Conservation (phyloP, 2,888 invertebrate species). For the Euzetes globulus region DNA sequence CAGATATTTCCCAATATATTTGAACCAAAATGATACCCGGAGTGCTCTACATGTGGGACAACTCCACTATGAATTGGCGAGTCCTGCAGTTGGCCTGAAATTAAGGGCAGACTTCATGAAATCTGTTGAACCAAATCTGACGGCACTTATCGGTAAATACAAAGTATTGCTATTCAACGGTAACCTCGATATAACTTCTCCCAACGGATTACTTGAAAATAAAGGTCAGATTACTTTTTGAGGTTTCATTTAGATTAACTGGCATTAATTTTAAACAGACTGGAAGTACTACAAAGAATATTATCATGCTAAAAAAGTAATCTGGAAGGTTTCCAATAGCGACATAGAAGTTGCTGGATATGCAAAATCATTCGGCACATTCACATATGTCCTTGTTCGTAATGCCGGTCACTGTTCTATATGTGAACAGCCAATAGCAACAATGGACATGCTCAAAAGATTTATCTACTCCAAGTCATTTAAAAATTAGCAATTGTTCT, state of each 20-base stretch:
- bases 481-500: background rate
- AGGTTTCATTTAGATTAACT: too few relatives aligned
- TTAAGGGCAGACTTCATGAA: background rate
- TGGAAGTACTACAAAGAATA: background rate
- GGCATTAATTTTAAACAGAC: background rate
- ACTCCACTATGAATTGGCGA: background rate
- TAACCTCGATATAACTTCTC: background rate
- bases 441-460: background rate
- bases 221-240: background rate
- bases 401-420: conserved; percentile 1
- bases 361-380: background rate
- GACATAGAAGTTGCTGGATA: background rate
- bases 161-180: background rate
- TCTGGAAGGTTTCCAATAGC: background rate
- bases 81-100: background rate
- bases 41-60: background rate
- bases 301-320: background rate
- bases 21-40: background rate
- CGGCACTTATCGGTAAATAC: background rate
- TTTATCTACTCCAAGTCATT: background rate
- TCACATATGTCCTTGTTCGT: background rate
- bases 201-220: background rate
- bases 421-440: background rate
- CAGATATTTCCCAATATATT: background rate
- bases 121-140: conserved; percentile 3